A percentile compares a stretch with the other conserved stretches of the same genome.
phyloP scores from a whole-genome alignment of 2,797 vertebrate genomes.

The Anolis apletophallus region DNA sequence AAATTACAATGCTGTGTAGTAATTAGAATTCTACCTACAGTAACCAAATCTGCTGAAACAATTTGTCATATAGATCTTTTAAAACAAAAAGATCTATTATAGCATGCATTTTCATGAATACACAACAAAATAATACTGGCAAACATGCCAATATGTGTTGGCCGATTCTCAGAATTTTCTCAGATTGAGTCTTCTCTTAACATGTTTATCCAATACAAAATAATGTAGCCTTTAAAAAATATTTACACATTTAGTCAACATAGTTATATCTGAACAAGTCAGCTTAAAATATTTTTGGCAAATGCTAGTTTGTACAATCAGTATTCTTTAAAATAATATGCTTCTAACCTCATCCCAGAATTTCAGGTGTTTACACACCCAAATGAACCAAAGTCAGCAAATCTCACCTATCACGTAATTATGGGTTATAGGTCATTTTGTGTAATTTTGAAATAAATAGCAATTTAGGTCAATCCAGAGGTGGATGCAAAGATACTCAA shows the following conservation, averaged over 20 bases:
- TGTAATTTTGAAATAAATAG: neutral
- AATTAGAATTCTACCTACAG: constrained; percentile 3
- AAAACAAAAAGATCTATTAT: too few species aligned
- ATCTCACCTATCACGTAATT: neutral
- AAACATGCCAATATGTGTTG: constrained; percentile 36
- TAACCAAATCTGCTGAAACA: neutral
- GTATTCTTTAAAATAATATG: constrained; percentile 4
- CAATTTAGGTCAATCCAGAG: neutral
- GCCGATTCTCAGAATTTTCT: constrained; percentile 57
- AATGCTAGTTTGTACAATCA: neutral
- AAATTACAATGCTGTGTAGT: neutral
- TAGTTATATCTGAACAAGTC: constrained; percentile 60
- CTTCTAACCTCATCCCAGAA: neutral
- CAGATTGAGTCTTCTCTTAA: constrained; percentile 50
- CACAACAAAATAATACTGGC: neutral
- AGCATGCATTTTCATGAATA: too few species aligned
- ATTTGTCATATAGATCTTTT: too few species aligned
- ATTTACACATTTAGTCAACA: constrained; percentile 56
- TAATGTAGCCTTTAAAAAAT: constrained; percentile 48
- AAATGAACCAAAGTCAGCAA: constrained; percentile 1
- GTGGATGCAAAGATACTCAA: neutral
- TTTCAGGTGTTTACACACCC: neutral
- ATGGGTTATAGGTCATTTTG: neutral
- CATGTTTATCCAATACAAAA: constrained; percentile 8
- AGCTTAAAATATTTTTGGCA: constrained; percentile 21